Conservation (phyloP, 2,888 invertebrate species). For the Diogma glabrata region DNA sequence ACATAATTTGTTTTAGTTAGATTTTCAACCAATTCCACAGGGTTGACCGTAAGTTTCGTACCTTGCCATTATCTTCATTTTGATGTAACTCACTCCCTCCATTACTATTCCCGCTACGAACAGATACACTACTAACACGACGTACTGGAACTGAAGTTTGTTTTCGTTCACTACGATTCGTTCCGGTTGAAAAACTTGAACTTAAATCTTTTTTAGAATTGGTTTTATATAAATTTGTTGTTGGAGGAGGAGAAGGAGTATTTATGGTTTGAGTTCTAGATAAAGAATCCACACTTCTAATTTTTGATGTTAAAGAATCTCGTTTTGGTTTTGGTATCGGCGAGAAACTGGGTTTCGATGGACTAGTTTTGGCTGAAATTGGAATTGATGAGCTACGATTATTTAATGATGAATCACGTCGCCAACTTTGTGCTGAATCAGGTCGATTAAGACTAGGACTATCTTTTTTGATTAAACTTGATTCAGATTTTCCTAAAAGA, state of each 20-base stretch:
- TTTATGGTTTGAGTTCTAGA: slow-evolving; percentile 30
- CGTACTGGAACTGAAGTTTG: slow-evolving; percentile 23
- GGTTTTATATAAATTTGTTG: slow-evolving; percentile 12
- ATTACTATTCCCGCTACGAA: slow-evolving; percentile 21
- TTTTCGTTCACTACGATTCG: slow-evolving; percentile 23
- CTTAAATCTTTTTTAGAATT: slow-evolving; percentile 21
- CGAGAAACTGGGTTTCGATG: slow-evolving; percentile 29
- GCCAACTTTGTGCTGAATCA: slow-evolving; percentile 42
- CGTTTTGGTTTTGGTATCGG: slow-evolving; percentile 35
- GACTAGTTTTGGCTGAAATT: slow-evolving; percentile 13
- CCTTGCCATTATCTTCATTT: slow-evolving; percentile 35
- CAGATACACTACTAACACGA: slow-evolving; percentile 35
- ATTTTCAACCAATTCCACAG: slow-evolving; percentile 38
- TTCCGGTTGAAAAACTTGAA: slow-evolving; percentile 20
- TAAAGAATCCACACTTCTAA: slow-evolving; percentile 41
- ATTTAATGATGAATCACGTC: slow-evolving; percentile 25
- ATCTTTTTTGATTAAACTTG: slow-evolving; percentile 16
- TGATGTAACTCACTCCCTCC: slow-evolving; percentile 18
- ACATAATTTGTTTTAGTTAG: too few species aligned
- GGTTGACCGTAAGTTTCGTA: slow-evolving; percentile 38
- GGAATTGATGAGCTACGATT: slow-evolving; percentile 16
- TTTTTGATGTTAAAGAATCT: slow-evolving; percentile 42
- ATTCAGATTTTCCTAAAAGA: slow-evolving; percentile 26
- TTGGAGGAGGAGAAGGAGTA: slow-evolving; percentile 7
- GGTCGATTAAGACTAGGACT: slow-evolving; percentile 36